A percentile compares a stretch with the other conserved stretches of the same genome.
These are phyloP conservation scores for Harpagoxenus sublaevis DNA, from an alignment of 2,888 invertebrate genomes.

Conservation along the genomic window DNA sequence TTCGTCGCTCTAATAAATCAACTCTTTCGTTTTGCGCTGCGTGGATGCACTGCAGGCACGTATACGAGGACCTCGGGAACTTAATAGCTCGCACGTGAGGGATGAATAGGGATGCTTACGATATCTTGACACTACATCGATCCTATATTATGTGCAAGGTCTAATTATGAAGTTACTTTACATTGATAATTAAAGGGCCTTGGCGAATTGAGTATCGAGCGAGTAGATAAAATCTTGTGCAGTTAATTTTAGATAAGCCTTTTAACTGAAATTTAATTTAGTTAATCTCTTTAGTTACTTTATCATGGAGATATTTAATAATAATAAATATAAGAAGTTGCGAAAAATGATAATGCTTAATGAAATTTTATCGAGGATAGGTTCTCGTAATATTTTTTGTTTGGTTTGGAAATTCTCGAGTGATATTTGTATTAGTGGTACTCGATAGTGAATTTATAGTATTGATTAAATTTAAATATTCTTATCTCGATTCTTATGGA, in stretches of 20 bases:
- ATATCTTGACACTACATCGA: constrained; percentile 52
- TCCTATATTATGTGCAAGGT: constrained; percentile 39
- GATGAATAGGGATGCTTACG: constrained; percentile 40
- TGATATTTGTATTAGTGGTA: constrained; percentile 2
- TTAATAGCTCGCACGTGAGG: constrained; percentile 51
- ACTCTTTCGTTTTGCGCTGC: constrained; percentile 43
- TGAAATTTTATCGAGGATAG: constrained; percentile 3
- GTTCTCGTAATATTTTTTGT: neutral
- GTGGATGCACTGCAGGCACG: constrained; percentile 8
- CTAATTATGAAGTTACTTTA: constrained; percentile 54
- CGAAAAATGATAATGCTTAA: constrained; percentile 11
- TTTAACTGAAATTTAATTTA: constrained; percentile 47
- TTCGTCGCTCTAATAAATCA: constrained; percentile 63
- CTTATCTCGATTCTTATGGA: too few relatives aligned
- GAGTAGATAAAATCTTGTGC: constrained; percentile 23
- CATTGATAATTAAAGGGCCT: constrained; percentile 53
- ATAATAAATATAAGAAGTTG: neutral
- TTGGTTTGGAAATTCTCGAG: constrained; percentile 1
- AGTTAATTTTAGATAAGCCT: constrained; percentile 19
- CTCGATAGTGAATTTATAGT: neutral
- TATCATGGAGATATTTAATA: neutral
- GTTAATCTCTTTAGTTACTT: constrained; percentile 21
- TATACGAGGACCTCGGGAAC: constrained; percentile 25
- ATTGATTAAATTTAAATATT: neutral
- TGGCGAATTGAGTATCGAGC: constrained; percentile 14